Evolutionary conservation across 2,113 vertebrate species (phyloP), one percentile per base, ranked within the genome.

Genomic region (Megaceryle maxima): DNA sequence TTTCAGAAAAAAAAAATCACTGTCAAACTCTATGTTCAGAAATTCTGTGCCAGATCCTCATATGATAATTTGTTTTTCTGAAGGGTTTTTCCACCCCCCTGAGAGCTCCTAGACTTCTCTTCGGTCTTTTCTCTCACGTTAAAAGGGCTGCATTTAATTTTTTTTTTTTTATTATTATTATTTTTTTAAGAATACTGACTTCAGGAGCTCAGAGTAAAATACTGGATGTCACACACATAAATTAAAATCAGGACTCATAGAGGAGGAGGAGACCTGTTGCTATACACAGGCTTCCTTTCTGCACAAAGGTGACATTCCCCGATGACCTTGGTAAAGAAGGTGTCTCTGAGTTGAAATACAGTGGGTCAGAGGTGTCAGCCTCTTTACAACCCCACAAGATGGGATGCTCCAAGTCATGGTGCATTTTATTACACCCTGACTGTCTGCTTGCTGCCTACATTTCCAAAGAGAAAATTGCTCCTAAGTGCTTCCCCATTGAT

Each of bases 401-500:
- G 13, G 10, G 35, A 56, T 15, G 8, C 56, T 77, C 46, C 50
- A 74, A 74, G 50, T 73, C 28, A 51, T 2, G 6, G 7, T 62
- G 44, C 21, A 43, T 77, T 86, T 53, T 80, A 87, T 95, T 88
- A 37, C 0, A 0, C 16, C 21, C 55, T 55, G 17, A 16, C 62
- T 43, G 5, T 35, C 39, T 83, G 39, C 70, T 89, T 55, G n/a
- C 46, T 85, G 78, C 60, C 66, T 72, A 43, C 64, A 59, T 94
- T 97, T 92, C 91, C 46, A 37, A 95, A 73, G 10, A 28, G 87
- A 92, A 96, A 97, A 97, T 98, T 96, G 93, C 87, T 83, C 11
- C 69, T 92, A 91, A 96, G 79, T 77, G 94, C 76, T 64, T 96
- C 78, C 28, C 21, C 53, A 96, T 93, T 88, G 97, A 98, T 97